Percentiles rank a stretch among this genome's conserved stretches.
Evolutionary conservation across 2,113 vertebrate species (phyloP).

Genomic region (Forbesichthys papilliferus): DNA sequence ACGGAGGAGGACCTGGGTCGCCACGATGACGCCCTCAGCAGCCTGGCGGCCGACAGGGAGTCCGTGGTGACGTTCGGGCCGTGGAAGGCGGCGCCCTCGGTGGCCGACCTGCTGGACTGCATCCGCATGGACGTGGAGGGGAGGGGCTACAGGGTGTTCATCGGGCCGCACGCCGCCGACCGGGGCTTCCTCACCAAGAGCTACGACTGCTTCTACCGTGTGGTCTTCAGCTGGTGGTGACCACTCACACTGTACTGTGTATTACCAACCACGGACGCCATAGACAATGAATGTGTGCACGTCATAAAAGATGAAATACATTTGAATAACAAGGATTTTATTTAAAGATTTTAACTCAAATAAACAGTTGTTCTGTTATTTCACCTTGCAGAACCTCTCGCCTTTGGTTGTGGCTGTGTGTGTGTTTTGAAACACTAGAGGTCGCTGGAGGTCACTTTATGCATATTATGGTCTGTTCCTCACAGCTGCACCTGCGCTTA

Average conservation of each 20-base stretch:
- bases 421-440: no score
- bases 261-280: not conserved
- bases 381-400: no score
- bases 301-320: no score
- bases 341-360: no score
- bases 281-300: no score
- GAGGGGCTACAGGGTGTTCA: slow-evolving; percentile 81
- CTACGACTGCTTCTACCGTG: slow-evolving; percentile 79
- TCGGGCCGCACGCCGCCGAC: slow-evolving; percentile 59
- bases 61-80: slow-evolving; percentile 91
- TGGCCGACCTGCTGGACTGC: slow-evolving; percentile 84
- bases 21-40: slow-evolving; percentile 74
- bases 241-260: not conserved
- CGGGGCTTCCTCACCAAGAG: slow-evolving; percentile 78
- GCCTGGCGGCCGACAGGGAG: slow-evolving; percentile 79
- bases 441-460: no score
- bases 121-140: slow-evolving; percentile 83
- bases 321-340: no score
- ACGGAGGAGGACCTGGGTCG: slow-evolving; percentile 76
- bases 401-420: no score
- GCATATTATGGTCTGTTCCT: no score
- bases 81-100: slow-evolving; percentile 78
- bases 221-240: slow-evolving; percentile 91
- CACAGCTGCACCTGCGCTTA: no score
- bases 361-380: no score